Conservation (phyloP, 2,888 invertebrate species). For the Laothoe populi region DNA sequence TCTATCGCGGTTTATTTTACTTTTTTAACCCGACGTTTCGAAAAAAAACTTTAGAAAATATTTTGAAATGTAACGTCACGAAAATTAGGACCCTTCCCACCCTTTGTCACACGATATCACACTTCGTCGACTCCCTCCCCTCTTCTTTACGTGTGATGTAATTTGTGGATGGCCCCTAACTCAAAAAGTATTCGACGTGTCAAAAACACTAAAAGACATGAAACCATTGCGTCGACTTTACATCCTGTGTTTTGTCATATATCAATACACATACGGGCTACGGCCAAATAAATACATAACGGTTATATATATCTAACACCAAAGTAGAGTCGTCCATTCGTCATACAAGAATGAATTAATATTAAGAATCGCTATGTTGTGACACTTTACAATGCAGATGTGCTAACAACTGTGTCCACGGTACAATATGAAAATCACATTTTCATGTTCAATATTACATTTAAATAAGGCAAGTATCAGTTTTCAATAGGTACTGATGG, state of each 20-base stretch:
- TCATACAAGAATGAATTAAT: conserved; percentile 20
- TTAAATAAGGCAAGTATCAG: conserved; percentile 66
- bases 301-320: conserved; percentile 42
- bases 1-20: no score
- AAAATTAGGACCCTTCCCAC: no score
- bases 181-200: no score
- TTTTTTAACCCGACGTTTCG: no score
- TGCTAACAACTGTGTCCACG: conserved; percentile 49
- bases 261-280: conserved; percentile 43
- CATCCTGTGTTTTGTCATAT: conserved; percentile 23
- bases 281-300: conserved; percentile 44
- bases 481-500: conserved; percentile 50
- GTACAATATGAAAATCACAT: conserved; percentile 57
- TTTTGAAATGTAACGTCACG: no score
- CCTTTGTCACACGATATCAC: no score
- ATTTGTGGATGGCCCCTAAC: no score
- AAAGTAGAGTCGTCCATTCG: conserved; percentile 32
- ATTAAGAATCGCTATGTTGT: conserved; percentile 38
- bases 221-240: conserved; percentile 4
- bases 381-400: conserved; percentile 67
- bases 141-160: no score
- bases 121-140: no score
- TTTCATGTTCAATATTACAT: conserved; percentile 49
- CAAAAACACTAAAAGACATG: no score
- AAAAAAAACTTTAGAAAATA: no score